Conservation (phyloP, 2,888 invertebrate species). For the Caenorhabditis becei region DNA sequence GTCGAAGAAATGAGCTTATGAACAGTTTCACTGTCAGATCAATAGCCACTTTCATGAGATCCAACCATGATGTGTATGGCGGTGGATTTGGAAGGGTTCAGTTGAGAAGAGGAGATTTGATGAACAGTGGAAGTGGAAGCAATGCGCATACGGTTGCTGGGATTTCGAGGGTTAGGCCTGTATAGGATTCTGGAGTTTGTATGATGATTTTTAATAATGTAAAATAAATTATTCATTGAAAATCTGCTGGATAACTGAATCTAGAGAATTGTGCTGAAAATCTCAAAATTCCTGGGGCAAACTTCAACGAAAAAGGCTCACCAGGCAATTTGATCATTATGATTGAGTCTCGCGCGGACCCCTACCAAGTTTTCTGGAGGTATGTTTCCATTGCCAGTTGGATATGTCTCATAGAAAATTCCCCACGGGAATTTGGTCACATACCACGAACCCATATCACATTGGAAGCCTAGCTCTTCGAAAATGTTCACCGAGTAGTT, state of each 20-base stretch:
- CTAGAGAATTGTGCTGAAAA: too few species aligned
- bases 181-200: background rate
- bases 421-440: background rate
- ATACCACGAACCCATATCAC: background rate
- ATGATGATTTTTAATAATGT: too few species aligned
- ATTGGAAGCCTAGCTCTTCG: background rate
- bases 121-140: slow-evolving; percentile 6
- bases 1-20: slow-evolving; percentile 60
- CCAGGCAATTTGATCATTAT: too few species aligned
- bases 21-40: slow-evolving; percentile 72
- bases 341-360: too few species aligned
- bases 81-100: slow-evolving; percentile 71
- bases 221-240: too few species aligned
- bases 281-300: too few species aligned
- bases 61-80: slow-evolving; percentile 69
- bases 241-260: too few species aligned
- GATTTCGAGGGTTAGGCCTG: background rate
- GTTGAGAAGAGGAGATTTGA: slow-evolving; percentile 65
- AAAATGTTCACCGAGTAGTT: background rate
- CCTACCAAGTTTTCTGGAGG: too few species aligned
- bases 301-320: too few species aligned
- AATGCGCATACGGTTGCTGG: slow-evolving; percentile 41
- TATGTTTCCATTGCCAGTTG: background rate
- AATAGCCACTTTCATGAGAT: slow-evolving; percentile 70
- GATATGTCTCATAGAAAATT: background rate